A percentile compares a stretch with the other conserved stretches of the same genome.
Conservation (phyloP, 2,797 vertebrate genomes). For the Microtus agrestis region DNA sequence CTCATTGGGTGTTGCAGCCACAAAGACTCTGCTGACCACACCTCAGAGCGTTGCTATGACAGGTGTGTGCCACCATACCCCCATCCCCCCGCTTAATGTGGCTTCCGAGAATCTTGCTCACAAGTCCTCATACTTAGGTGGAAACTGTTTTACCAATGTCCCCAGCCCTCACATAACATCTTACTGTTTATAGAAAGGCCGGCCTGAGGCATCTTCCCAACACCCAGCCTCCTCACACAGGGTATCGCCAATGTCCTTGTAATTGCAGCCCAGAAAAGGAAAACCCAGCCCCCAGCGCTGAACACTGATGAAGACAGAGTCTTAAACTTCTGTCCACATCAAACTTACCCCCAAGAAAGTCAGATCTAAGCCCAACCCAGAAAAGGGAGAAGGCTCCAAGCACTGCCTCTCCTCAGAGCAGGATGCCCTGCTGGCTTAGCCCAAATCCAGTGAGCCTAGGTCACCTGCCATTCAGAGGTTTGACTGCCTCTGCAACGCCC, state of each 20-base stretch:
- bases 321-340: neutral
- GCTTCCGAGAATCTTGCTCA: too few relatives aligned
- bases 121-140: neutral
- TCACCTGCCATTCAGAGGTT: neutral
- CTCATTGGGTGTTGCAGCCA: neutral
- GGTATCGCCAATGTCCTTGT: neutral
- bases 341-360: neutral
- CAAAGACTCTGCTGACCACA: neutral
- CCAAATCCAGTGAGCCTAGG: neutral
- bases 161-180: neutral
- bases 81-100: neutral
- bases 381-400: neutral
- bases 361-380: neutral
- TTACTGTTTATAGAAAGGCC: neutral
- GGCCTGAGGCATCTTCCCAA: neutral
- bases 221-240: neutral
- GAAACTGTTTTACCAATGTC: neutral
- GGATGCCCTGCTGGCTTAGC: neutral
- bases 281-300: neutral
- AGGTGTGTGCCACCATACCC: neutral
- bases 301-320: conserved; percentile 9
- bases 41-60: neutral
- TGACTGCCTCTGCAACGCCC: neutral
- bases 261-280: neutral
- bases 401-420: neutral